Evolutionary conservation across 2,113 vertebrate genomes (phyloP).

Genomic region (Casuarius casuarius): DNA sequence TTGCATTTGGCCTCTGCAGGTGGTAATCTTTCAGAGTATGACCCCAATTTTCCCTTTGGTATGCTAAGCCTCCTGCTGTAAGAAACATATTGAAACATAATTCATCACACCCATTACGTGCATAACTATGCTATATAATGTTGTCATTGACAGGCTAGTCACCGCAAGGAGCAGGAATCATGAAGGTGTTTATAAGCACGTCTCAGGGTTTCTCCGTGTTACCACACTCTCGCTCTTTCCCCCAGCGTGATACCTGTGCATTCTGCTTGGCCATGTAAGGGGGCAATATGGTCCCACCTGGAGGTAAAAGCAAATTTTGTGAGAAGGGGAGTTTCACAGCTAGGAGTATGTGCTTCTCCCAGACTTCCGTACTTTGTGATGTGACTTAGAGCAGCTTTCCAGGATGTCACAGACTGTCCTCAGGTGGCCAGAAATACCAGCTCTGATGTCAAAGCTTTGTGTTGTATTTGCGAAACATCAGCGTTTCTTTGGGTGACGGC

Average conservation of each 20-base stretch:
- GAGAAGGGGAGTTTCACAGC: neutral
- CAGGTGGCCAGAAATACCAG: neutral
- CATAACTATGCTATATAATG: neutral
- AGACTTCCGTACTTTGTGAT: neutral
- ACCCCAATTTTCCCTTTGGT: slow-evolving; percentile 45
- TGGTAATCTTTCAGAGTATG: slow-evolving; percentile 12
- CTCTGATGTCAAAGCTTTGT: neutral
- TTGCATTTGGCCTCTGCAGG: neutral
- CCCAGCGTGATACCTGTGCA: neutral
- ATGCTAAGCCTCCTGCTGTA: slow-evolving; percentile 8
- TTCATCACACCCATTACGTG: neutral
- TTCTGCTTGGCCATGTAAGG: neutral
- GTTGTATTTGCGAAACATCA: neutral
- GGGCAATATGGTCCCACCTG: neutral
- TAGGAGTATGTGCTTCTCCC: neutral
- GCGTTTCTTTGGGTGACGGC: neutral
- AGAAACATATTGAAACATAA: neutral
- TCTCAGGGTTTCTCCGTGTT: neutral
- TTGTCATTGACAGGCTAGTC: neutral
- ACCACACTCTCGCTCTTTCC: neutral
- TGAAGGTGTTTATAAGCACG: neutral
- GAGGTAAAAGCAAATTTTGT: neutral
- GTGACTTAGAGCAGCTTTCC: neutral
- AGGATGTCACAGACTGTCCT: neutral
- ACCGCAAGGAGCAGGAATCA: neutral